Evolutionary conservation across 2,797 vertebrate species (phyloP).

Genomic region (Spea hammondii): DNA sequence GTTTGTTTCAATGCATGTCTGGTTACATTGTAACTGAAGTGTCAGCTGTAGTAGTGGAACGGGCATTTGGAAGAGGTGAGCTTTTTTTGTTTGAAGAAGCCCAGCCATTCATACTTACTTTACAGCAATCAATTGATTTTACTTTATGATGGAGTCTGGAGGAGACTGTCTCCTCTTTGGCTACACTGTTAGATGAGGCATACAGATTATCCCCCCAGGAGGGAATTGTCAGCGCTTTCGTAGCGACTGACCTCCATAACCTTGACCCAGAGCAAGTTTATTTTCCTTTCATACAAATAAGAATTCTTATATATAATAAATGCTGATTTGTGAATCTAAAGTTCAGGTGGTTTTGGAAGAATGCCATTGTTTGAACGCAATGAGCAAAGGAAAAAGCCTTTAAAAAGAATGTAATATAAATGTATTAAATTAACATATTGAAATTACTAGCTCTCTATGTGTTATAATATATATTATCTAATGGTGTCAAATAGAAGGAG

Average conservation of each 20-base stretch:
- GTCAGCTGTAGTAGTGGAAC: too few species aligned
- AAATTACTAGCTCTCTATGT: too few species aligned
- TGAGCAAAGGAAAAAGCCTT: too few species aligned
- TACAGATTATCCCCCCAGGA: constrained; percentile 43
- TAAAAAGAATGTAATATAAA: too few species aligned
- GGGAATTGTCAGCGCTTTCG: constrained; percentile 31
- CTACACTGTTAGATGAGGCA: constrained; percentile 33
- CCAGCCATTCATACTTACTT: constrained; percentile 19
- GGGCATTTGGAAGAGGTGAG: too few species aligned
- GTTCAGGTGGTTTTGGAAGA: too few species aligned
- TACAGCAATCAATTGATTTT: constrained; percentile 47
- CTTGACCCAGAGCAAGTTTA: constrained; percentile 26
- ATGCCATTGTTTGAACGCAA: too few species aligned
- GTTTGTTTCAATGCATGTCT: too few species aligned
- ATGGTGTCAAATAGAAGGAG: too few species aligned
- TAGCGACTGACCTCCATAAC: constrained; percentile 15
- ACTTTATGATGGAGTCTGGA: constrained; percentile 1
- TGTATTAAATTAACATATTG: too few species aligned
- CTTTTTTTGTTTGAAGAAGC: not conserved
- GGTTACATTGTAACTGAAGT: too few species aligned
- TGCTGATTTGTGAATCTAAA: constrained; percentile 26
- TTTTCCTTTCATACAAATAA: constrained; percentile 28
- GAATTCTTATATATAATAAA: constrained; percentile 45
- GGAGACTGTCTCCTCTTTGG: constrained; percentile 24
- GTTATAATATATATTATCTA: too few species aligned